Percentiles rank a stretch among this genome's conserved stretches.
phyloP scores from a whole-genome alignment of 2,797 vertebrate genomes.

The Lycodopsis pacificus region DNA sequence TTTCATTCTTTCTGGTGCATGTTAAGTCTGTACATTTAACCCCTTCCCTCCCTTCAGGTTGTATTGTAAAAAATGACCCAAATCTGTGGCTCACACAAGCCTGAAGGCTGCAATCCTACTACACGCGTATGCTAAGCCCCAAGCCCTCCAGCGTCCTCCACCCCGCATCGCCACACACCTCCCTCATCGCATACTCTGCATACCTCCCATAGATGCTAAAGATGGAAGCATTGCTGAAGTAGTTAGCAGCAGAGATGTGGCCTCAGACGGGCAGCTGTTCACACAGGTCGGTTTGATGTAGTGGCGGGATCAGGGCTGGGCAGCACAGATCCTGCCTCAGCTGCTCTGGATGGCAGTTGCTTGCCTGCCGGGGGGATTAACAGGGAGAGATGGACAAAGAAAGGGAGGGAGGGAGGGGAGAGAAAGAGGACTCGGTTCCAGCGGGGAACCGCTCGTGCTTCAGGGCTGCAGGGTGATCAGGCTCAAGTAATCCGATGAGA shows the following conservation, averaged over 20 bases:
- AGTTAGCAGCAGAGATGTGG: conserved; percentile 30
- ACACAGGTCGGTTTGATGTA: conserved; percentile 64
- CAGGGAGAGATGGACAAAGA: conserved; percentile 21
- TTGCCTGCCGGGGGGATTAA: conserved; percentile 66
- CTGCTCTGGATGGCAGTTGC: conserved; percentile 65
- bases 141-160: conserved; percentile 8
- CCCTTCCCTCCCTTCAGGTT: neutral
- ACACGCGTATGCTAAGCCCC: conserved; percentile 23
- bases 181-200: conserved; percentile 45
- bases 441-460: conserved; percentile 7
- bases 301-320: conserved; percentile 61
- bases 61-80: neutral
- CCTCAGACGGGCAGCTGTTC: conserved; percentile 61
- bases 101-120: neutral
- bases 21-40: conserved; percentile 4
- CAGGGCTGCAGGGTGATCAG: conserved; percentile 16
- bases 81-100: conserved; percentile 5
- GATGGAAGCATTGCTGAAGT: conserved; percentile 19
- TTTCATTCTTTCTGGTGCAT: neutral
- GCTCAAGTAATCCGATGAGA: conserved; percentile 31
- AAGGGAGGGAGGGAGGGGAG: conserved; percentile 14
- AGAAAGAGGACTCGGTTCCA: conserved; percentile 34
- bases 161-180: conserved; percentile 34
- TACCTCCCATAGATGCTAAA: conserved; percentile 46
- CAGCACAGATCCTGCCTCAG: conserved; percentile 69